phyloP scores from a whole-genome alignment of 2,797 vertebrate genomes.

The Calcarius lapponicus region DNA sequence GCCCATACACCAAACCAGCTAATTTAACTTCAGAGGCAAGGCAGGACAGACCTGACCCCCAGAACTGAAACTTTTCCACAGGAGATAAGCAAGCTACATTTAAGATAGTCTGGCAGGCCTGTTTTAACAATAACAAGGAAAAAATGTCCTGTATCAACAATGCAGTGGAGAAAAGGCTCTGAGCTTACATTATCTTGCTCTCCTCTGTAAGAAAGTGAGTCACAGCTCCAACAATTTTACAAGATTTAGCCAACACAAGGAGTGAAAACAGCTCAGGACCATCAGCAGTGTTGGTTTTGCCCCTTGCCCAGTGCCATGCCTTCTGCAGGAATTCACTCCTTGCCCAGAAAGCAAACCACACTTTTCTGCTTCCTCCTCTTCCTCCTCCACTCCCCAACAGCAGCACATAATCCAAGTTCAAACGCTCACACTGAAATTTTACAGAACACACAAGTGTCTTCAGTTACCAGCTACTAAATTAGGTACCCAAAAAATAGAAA shows the following conservation, averaged over 20 bases:
- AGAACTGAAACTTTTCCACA: background rate
- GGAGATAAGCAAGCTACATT: background rate
- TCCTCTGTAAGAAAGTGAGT: background rate
- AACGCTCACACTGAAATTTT: accelerated
- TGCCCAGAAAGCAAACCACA: background rate
- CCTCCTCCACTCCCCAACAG: background rate
- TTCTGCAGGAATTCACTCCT: background rate
- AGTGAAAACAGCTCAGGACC: background rate
- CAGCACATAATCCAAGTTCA: background rate
- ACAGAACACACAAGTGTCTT: background rate
- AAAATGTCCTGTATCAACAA: background rate
- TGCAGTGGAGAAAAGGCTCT: background rate
- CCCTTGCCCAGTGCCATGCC: accelerated
- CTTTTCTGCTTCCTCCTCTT: background rate
- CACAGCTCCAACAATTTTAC: background rate
- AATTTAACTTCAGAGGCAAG: background rate
- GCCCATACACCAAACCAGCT: background rate
- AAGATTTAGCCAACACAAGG: background rate
- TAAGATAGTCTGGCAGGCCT: background rate
- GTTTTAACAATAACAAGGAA: background rate
- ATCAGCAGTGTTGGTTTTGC: accelerated
- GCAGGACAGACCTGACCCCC: background rate
- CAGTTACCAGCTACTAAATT: background rate
- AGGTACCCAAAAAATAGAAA: background rate
- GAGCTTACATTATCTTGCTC: background rate